Percentiles rank a stretch among this genome's conserved stretches.
Conservation (phyloP, 2,113 vertebrate species). For the Ochotona princeps region DNA sequence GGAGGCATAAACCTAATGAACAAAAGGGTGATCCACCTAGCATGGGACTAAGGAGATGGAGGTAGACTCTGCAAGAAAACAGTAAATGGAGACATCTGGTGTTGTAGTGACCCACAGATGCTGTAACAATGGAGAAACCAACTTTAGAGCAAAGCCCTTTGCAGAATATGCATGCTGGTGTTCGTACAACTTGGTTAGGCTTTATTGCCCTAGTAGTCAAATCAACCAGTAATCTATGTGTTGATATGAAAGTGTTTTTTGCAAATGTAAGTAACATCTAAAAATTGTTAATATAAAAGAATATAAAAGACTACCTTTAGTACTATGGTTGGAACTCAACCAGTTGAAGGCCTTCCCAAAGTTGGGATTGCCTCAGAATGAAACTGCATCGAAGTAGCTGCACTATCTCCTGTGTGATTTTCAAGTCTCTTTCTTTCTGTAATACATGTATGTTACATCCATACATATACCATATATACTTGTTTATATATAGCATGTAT, state of each 20-base stretch:
- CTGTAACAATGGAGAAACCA: slow-evolving; percentile 4
- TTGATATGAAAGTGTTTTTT: background rate
- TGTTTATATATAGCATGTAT: too few relatives aligned
- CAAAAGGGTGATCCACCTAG: background rate
- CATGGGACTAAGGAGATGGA: too few relatives aligned
- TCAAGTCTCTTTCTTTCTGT: background rate
- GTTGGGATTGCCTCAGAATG: background rate
- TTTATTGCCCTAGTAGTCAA: background rate
- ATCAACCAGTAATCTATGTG: background rate
- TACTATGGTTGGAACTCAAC: background rate
- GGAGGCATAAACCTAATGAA: background rate
- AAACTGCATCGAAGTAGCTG: background rate
- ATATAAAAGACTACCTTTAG: background rate
- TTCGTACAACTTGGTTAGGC: background rate
- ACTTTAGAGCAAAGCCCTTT: background rate
- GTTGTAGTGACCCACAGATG: background rate
- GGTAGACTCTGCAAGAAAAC: background rate
- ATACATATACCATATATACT: background rate
- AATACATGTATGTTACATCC: background rate
- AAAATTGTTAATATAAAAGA: background rate
- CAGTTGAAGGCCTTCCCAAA: background rate
- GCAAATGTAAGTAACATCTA: background rate
- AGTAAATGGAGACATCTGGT: background rate
- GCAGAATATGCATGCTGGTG: background rate
- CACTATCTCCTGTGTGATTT: background rate